Percentiles rank a stretch among this genome's conserved stretches.
Evolutionary conservation across 2,888 invertebrate genomes (phyloP).

Genomic region (Heliconius cydno): DNA sequence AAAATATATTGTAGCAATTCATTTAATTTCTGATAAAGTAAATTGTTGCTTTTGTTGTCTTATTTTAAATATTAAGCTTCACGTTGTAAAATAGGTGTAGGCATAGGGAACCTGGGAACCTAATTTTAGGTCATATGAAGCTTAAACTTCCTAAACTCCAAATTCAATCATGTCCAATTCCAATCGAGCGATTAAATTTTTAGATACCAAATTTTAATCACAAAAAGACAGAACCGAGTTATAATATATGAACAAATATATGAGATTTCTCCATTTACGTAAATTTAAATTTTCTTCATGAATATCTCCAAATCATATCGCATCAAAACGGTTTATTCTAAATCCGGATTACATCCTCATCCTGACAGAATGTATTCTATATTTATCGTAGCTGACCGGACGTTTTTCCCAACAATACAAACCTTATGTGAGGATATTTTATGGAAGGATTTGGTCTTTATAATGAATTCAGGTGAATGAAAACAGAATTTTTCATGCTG

Average conservation of each 20-base stretch:
- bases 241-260: neutral
- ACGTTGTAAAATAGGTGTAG: too few species aligned
- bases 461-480: slow-evolving; percentile 58
- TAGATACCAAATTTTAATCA: too few species aligned
- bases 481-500: slow-evolving; percentile 58
- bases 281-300: slow-evolving; percentile 30
- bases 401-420: slow-evolving; percentile 68
- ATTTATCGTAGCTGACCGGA: slow-evolving; percentile 76
- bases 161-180: too few species aligned
- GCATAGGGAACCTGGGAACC: too few species aligned
- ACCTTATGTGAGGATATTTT: slow-evolving; percentile 63
- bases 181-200: too few species aligned
- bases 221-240: too few species aligned
- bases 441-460: slow-evolving; percentile 58
- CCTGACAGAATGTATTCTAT: slow-evolving; percentile 71
- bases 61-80: too few species aligned
- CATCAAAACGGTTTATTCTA: slow-evolving; percentile 40
- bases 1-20: neutral
- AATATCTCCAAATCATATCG: slow-evolving; percentile 37
- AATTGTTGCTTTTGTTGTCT: neutral
- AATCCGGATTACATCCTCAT: slow-evolving; percentile 77
- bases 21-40: neutral
- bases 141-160: too few species aligned
- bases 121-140: too few species aligned
- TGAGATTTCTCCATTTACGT: neutral